Percentiles rank a stretch among this genome's conserved stretches.
phyloP scores from a whole-genome alignment of 2,888 invertebrate genomes.

The Arrhopalites spinosus region DNA sequence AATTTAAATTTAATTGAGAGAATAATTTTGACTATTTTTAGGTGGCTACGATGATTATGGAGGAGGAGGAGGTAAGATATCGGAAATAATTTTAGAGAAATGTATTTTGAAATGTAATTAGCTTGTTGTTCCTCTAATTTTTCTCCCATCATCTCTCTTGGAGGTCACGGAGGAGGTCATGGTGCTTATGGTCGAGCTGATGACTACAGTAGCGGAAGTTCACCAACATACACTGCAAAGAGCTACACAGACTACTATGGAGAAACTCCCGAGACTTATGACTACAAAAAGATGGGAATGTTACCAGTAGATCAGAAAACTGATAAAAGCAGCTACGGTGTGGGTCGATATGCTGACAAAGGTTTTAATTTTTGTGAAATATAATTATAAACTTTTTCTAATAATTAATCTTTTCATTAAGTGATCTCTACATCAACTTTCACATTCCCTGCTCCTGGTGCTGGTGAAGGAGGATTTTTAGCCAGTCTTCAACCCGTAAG shows the following conservation, averaged over 20 bases:
- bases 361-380: neutral
- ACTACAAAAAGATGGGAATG: slow-evolving; percentile 28
- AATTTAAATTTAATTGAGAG: neutral
- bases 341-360: slow-evolving; percentile 31
- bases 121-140: neutral
- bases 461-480: neutral
- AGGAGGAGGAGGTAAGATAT: slow-evolving; percentile 20
- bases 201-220: neutral
- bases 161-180: slow-evolving; percentile 13
- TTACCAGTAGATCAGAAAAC: slow-evolving; percentile 18
- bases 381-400: neutral
- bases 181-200: slow-evolving; percentile 22
- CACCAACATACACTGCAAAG: slow-evolving; percentile 14
- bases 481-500: neutral
- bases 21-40: neutral
- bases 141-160: neutral
- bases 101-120: neutral
- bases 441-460: neutral
- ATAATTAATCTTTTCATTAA: neutral
- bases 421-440: neutral
- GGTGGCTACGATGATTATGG: neutral
- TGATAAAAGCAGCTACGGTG: slow-evolving; percentile 21
- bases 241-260: slow-evolving; percentile 38
- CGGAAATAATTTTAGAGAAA: neutral
- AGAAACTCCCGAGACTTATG: slow-evolving; percentile 12